These are phyloP conservation scores for Montipora efflorescens DNA, from an alignment of 64 coral and sea anemone genomes.

Conservation along the genomic window DNA sequence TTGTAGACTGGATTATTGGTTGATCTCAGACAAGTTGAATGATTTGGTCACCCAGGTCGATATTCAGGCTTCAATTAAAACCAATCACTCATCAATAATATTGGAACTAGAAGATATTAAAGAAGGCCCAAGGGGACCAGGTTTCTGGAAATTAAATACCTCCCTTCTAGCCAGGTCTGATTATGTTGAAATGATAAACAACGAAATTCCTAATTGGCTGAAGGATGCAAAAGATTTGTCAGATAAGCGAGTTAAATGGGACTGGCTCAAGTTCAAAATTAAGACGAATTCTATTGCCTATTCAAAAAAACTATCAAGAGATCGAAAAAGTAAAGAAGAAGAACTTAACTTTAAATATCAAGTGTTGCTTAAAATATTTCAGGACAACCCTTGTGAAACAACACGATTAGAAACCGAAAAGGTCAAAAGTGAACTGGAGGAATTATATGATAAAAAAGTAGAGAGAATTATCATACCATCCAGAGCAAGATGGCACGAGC, in stretches of 20 bases:
- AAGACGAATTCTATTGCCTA: too few relatives aligned
- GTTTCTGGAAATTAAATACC: constrained; percentile 3
- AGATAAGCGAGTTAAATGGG: background rate
- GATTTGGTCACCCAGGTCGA: background rate
- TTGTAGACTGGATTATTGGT: background rate
- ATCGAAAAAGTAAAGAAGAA: too few relatives aligned
- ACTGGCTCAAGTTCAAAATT: too few relatives aligned
- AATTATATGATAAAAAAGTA: background rate
- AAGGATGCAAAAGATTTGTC: background rate
- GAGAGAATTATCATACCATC: constrained; percentile 27
- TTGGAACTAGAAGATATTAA: background rate
- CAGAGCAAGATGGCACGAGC: constrained; percentile 5
- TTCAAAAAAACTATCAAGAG: too few relatives aligned
- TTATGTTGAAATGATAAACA: background rate
- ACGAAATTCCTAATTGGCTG: background rate
- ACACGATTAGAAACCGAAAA: background rate
- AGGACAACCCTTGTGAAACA: background rate
- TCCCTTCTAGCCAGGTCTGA: background rate
- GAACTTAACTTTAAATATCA: too few relatives aligned
- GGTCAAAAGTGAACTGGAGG: background rate
- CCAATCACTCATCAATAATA: background rate
- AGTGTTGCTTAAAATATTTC: too few relatives aligned
- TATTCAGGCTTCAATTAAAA: background rate
- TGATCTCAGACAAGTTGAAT: background rate
- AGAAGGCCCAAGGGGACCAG: background rate